A percentile compares a stretch with the other conserved stretches of the same genome.
phyloP scores from a whole-genome alignment of 2,113 vertebrate species.

The Noctilio leporinus region DNA sequence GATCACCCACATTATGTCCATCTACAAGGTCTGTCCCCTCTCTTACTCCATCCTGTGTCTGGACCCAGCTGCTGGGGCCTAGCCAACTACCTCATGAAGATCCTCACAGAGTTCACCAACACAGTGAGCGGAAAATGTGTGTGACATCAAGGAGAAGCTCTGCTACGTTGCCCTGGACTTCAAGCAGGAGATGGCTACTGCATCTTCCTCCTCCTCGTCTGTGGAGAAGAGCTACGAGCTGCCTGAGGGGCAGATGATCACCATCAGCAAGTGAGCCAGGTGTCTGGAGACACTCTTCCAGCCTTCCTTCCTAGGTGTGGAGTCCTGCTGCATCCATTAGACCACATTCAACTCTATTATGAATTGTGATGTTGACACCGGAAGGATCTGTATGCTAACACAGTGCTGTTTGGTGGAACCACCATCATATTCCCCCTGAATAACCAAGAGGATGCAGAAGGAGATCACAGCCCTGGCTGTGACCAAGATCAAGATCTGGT shows the following conservation, averaged over 20 bases:
- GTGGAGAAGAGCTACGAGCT: conserved; percentile 83
- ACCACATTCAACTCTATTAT: conserved; percentile 87
- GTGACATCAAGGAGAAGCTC: conserved; percentile 89
- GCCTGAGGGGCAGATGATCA: conserved; percentile 82
- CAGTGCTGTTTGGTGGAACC: conserved; percentile 82
- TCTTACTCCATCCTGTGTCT: conserved; percentile 65
- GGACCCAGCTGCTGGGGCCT: conserved; percentile 82
- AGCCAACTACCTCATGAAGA: conserved; percentile 89
- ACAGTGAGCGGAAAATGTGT: conserved; percentile 88
- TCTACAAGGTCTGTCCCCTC: conserved; percentile 85
- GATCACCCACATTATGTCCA: conserved; percentile 86
- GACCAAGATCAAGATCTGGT: conserved; percentile 88
- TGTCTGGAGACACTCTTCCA: conserved; percentile 85
- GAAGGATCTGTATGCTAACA: conserved; percentile 86
- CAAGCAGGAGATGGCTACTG: conserved; percentile 84
- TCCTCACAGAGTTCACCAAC: conserved; percentile 89
- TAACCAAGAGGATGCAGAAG: conserved; percentile 85
- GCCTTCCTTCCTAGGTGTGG: conserved; percentile 85
- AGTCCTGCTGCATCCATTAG: conserved; percentile 82
- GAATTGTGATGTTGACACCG: conserved; percentile 85
- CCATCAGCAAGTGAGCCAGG: conserved; percentile 82
- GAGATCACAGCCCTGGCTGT: conserved; percentile 84
- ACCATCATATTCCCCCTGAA: conserved; percentile 85
- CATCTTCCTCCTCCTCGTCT: conserved; percentile 77
- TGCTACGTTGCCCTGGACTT: conserved; percentile 82